Evolutionary conservation across 30 jellyfish, hydroid and myxozoan genomes (phyloP).

Genomic region (Turritopsis rubra): DNA sequence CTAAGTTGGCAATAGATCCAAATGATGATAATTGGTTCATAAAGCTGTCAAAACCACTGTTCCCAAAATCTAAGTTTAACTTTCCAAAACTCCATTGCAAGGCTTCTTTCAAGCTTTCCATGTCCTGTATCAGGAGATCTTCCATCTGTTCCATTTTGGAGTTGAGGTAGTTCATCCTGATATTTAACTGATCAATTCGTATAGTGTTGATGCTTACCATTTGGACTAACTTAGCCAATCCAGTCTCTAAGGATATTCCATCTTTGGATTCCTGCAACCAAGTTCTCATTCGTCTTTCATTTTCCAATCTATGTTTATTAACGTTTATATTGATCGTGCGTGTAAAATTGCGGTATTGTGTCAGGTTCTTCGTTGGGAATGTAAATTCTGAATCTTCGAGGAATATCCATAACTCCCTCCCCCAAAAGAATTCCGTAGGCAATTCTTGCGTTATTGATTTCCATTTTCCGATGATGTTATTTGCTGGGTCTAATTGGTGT

Average conservation of each 20-base stretch:
- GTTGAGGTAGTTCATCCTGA: neutral
- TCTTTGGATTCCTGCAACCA: neutral
- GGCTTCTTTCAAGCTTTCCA: neutral
- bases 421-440: neutral
- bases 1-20: neutral
- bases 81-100: neutral
- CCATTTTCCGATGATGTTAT: neutral
- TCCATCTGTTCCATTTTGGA: neutral
- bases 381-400: neutral
- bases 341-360: neutral
- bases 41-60: neutral
- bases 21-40: neutral
- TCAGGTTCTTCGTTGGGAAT: neutral
- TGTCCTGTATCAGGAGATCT: neutral
- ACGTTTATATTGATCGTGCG: neutral
- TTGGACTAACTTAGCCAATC: neutral
- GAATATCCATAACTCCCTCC: neutral
- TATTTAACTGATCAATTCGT: no score
- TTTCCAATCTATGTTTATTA: neutral
- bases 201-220: neutral
- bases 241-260: neutral
- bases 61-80: neutral
- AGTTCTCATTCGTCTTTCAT: neutral
- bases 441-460: neutral
- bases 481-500: neutral